Base-by-base conservation (phyloP, 2,888 invertebrate genomes). In the Platycheirus rosarum region DNA sequence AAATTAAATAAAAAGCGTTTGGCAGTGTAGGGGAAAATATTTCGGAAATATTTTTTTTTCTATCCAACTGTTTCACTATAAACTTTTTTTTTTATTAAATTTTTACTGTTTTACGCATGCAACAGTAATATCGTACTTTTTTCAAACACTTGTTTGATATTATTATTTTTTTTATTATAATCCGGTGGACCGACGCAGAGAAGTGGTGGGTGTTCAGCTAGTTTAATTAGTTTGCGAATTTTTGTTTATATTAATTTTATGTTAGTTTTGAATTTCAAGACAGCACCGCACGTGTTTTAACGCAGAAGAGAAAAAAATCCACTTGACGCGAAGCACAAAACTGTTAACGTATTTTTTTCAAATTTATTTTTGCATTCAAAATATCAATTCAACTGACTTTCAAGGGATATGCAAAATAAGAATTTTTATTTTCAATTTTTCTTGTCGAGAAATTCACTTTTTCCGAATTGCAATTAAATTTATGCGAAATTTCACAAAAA, bases 241-340 rank as follows among this genome's bases (percentile, higher is more conserved):
- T 62, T 48, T 69, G 40, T 60, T 57, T 75, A 37, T 62, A n/a
- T 20, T 0, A 51, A 63, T 53, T 48, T 53, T 48, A 2, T 42
- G n/a, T 40, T 13, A 55, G 37, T 69, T 76, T 76, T 35, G 14
- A 44, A 51, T 62, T 32, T 42, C 32, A n/a, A 35, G 53, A 62
- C 62, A 69, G 63, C 76, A 48, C 48, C 70, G 53, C 48, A 79
- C 78, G 78, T 79, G 78, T 53, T 68, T 46, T 23, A 16, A 9
- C 11, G 44, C 2, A 9, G 35, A 14, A 29, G 7, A 46, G 13
- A 7, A 23, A 23, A 60, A 66, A 66, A 32, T 73, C 63, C 66
- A 68, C 68, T 79, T 57, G 29, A 42, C 29, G 44, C 42, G 60
- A 60, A 60, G 44, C 44, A 60, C 26, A 60, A 13, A 60, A 60